These are phyloP conservation scores for Malthinus seriepunctatus DNA, from an alignment of 2,888 invertebrate genomes.

Conservation along the genomic window DNA sequence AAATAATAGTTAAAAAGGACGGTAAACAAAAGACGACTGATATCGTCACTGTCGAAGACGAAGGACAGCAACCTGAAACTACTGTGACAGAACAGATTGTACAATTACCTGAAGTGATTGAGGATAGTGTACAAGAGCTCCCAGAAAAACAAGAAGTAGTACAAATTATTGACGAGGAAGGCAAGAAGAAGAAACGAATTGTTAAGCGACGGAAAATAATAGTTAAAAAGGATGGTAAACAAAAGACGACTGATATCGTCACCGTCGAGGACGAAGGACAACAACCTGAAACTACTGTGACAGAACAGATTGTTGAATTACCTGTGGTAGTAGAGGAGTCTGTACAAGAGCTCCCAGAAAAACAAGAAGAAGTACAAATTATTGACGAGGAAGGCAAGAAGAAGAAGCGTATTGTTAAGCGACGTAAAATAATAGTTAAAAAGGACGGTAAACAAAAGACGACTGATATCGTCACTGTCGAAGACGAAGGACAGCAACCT, in stretches of 20 bases:
- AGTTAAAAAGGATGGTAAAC: slow-evolving; percentile 39
- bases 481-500: slow-evolving; percentile 42
- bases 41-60: slow-evolving; percentile 43
- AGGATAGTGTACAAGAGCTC: slow-evolving; percentile 51
- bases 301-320: slow-evolving; percentile 40
- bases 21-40: slow-evolving; percentile 47
- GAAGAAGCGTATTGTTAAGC: slow-evolving; percentile 43
- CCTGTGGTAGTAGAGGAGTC: background rate
- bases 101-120: slow-evolving; percentile 26
- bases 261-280: slow-evolving; percentile 40
- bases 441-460: slow-evolving; percentile 28
- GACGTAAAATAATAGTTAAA: slow-evolving; percentile 42
- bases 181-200: slow-evolving; percentile 36
- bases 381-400: slow-evolving; percentile 37
- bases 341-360: slow-evolving; percentile 48
- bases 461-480: slow-evolving; percentile 37
- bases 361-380: slow-evolving; percentile 39
- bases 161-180: slow-evolving; percentile 49
- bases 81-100: slow-evolving; percentile 38
- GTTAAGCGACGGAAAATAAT: slow-evolving; percentile 52
- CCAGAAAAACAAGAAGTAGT: slow-evolving; percentile 55
- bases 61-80: slow-evolving; percentile 40
- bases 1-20: slow-evolving; percentile 41
- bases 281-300: slow-evolving; percentile 54
- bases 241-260: slow-evolving; percentile 36